Percentiles rank a stretch among this genome's conserved stretches.
Conservation (phyloP, 2,797 vertebrate species). For the Chrosomus eos region DNA sequence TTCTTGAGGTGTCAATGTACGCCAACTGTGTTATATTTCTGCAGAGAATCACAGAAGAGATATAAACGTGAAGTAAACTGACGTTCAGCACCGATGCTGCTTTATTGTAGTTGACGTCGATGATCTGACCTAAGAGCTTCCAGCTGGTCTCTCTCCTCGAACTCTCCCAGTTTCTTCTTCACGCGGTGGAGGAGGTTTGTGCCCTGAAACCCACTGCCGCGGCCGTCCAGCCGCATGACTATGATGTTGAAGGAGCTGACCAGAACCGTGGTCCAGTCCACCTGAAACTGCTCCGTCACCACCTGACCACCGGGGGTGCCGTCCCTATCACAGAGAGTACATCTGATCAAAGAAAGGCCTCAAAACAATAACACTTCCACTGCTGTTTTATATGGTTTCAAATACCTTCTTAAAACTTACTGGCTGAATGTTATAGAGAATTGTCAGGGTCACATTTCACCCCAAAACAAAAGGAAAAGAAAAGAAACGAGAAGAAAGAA, state of each 20-base stretch:
- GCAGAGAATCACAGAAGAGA: conserved; percentile 41
- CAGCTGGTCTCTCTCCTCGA: conserved; percentile 91
- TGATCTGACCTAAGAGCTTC: conserved; percentile 85
- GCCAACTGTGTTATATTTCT: conserved; percentile 84
- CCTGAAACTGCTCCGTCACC: conserved; percentile 88
- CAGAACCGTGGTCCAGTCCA: conserved; percentile 92
- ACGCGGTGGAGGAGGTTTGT: conserved; percentile 92
- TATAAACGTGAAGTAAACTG: neutral
- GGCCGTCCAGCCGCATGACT: conserved; percentile 90
- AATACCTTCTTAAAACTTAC: neutral
- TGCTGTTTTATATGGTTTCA: neutral
- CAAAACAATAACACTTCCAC: neutral
- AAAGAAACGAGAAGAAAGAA: neutral
- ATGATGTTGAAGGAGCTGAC: conserved; percentile 90
- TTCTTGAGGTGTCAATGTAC: conserved; percentile 87
- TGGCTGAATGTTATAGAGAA: neutral
- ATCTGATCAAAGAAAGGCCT: neutral
- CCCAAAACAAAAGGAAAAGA: neutral
- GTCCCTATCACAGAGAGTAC: conserved; percentile 75
- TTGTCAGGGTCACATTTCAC: neutral
- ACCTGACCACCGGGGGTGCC: conserved; percentile 92
- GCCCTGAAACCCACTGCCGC: conserved; percentile 94
- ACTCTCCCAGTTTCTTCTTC: conserved; percentile 80
- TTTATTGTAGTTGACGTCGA: neutral
- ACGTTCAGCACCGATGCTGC: neutral